phyloP scores from a whole-genome alignment of 2,797 vertebrate species.

The Sebastes diaconus region DNA sequence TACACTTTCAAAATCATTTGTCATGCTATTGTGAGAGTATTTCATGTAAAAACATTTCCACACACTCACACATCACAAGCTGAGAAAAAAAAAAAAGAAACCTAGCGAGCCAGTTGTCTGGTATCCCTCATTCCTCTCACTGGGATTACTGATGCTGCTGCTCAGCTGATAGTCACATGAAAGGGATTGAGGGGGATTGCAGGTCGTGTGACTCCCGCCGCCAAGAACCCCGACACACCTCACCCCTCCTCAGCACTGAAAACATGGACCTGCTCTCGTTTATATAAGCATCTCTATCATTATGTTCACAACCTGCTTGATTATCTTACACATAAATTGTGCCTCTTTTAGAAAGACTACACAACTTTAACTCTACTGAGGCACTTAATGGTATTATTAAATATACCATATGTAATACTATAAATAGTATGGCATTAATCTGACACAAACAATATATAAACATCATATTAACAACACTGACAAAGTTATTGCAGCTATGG shows the following conservation, averaged over 20 bases:
- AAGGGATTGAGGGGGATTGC: conserved; percentile 87
- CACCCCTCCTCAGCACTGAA: conserved; percentile 8
- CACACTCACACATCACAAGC: background rate
- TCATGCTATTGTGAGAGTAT: background rate
- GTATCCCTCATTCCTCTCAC: conserved; percentile 68
- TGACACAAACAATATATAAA: background rate
- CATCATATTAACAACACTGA: background rate
- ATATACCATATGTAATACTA: too few relatives aligned
- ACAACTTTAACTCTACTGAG: background rate
- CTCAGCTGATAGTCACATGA: conserved; percentile 98
- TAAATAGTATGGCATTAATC: background rate
- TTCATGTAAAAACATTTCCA: background rate
- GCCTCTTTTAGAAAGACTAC: background rate
- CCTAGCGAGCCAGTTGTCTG: conserved; percentile 31
- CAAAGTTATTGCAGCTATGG: background rate
- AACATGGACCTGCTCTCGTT: background rate
- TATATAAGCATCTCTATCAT: background rate
- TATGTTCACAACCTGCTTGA: background rate
- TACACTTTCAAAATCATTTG: background rate
- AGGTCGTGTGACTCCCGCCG: conserved; percentile 80
- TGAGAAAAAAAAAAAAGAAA: background rate
- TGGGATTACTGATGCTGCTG: conserved; percentile 76
- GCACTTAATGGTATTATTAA: background rate
- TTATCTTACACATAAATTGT: background rate
- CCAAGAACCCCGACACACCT: conserved; percentile 58